Percentiles rank a stretch among this genome's conserved stretches.
Conservation (phyloP, 2,797 vertebrate genomes). For the Danio choprae region DNA sequence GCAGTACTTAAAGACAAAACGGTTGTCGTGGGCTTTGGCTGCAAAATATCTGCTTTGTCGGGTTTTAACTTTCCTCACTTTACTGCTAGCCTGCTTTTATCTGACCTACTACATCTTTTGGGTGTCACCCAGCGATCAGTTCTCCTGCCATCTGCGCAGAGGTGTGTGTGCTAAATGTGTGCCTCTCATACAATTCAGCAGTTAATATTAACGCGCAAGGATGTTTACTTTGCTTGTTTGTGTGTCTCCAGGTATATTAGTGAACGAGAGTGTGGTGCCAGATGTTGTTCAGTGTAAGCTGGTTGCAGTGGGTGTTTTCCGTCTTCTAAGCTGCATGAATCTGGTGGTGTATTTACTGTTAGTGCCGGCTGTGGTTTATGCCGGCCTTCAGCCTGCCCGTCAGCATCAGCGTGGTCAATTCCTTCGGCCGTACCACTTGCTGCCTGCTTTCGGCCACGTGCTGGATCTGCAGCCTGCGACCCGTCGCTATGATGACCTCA, state of each 20-base stretch:
- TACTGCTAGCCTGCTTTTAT: slow-evolving; percentile 84
- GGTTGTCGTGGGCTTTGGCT: slow-evolving; percentile 79
- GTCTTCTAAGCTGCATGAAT: slow-evolving; percentile 92
- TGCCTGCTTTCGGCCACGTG: slow-evolving; percentile 86
- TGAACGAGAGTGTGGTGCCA: slow-evolving; percentile 83
- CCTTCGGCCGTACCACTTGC: slow-evolving; percentile 88
- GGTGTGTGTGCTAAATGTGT: slow-evolving; percentile 31
- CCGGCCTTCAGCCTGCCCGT: slow-evolving; percentile 81
- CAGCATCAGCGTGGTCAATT: slow-evolving; percentile 83
- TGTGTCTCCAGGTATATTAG: slow-evolving; percentile 77
- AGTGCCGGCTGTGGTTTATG: slow-evolving; percentile 83
- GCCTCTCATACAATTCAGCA: background rate
- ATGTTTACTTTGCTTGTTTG: background rate
- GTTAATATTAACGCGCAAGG: background rate
- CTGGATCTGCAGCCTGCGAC: slow-evolving; percentile 77
- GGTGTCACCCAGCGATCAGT: slow-evolving; percentile 90
- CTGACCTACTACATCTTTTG: slow-evolving; percentile 91
- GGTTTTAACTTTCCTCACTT: slow-evolving; percentile 80
- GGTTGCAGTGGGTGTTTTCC: slow-evolving; percentile 91
- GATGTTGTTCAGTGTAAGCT: slow-evolving; percentile 90
- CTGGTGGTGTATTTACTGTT: slow-evolving; percentile 85
- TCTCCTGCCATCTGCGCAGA: slow-evolving; percentile 87
- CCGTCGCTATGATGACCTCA: slow-evolving; percentile 88
- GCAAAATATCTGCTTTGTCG: slow-evolving; percentile 87
- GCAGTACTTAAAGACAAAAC: slow-evolving; percentile 94